Percentiles rank a stretch among this genome's conserved stretches.
Evolutionary conservation across 2,797 vertebrate species (phyloP).

Genomic region (Eupleurogrammus muticus): DNA sequence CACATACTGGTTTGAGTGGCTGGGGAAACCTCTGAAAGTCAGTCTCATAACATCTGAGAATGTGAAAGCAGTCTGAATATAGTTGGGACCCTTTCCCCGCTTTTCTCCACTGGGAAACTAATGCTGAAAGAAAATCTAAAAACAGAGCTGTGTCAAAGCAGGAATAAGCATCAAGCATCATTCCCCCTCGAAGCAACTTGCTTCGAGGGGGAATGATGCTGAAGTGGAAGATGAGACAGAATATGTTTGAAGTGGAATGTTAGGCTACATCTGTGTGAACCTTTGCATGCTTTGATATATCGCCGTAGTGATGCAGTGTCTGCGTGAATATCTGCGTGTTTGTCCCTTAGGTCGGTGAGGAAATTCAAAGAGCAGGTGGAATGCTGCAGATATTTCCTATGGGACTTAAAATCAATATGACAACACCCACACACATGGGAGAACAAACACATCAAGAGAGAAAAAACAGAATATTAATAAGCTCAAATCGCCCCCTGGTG

Average conservation of each 20-base stretch:
- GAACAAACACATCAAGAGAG: slow-evolving; percentile 21
- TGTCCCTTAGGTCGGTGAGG: slow-evolving; percentile 55
- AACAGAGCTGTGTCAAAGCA: slow-evolving; percentile 7
- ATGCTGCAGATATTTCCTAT: slow-evolving; percentile 66
- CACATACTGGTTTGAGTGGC: neutral
- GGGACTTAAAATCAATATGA: slow-evolving; percentile 74
- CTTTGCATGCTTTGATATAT: slow-evolving; percentile 57
- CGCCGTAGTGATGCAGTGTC: slow-evolving; percentile 43
- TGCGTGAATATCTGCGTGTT: slow-evolving; percentile 7
- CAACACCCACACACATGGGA: slow-evolving; percentile 33
- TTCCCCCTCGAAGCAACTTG: too few relatives aligned
- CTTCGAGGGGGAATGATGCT: neutral
- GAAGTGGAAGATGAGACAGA: slow-evolving; percentile 7
- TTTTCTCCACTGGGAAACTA: slow-evolving; percentile 1
- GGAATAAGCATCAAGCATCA: slow-evolving; percentile 5
- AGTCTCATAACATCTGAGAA: neutral
- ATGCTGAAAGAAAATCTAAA: neutral
- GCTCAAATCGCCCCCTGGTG: slow-evolving; percentile 28
- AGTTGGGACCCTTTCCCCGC: neutral
- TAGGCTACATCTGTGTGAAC: slow-evolving; percentile 36
- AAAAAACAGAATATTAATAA: slow-evolving; percentile 53
- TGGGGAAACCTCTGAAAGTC: slow-evolving; percentile 16
- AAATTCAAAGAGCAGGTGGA: slow-evolving; percentile 81
- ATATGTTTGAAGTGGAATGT: slow-evolving; percentile 48
- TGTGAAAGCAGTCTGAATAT: too few relatives aligned